Evolutionary conservation across 2,888 invertebrate genomes (phyloP), one percentile per base, ranked within the genome.

Genomic region (Ichneumon xanthorius): DNA sequence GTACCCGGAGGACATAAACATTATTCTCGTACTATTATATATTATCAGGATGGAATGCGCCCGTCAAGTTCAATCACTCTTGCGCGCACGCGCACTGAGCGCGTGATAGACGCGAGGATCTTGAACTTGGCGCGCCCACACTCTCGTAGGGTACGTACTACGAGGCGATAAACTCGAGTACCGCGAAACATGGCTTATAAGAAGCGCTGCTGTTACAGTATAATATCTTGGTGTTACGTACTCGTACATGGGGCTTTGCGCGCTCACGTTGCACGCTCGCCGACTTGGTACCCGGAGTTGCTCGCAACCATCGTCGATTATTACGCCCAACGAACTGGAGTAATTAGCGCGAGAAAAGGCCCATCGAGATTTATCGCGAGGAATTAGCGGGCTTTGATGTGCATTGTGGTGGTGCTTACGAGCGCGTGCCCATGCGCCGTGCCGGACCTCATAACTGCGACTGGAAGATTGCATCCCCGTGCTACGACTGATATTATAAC

Each of bases 341-440:
- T 88, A 88, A 82, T 87, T 86, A 88, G 85, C 88, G 87, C 87
- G 86, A 86, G 86, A 92, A 92, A 92, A 92, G 92, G 89, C 90
- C 90, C 88, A 90, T 90, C 90, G 89, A 92, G 92, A 92, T 92
- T 90, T 86, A 89, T 89, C 79, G 86, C 87, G 89, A 91, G 89
- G 89, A 92, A 90, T 90, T 87, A 88, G 84, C 88, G 81, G 75
- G 72, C 67, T 26, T 14, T 22, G 40, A 70, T 78, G 58, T n/a
- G 40, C 26, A 63, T 77, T 65, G 78, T 26, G 79, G 53, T 72
- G 77, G 81, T 65, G 45, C 55, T 14, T 26, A 70, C 9, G 19
- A 68, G 73, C 85, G 76, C 87, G 88, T 85, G 85, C 81, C 75
- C 40, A 58, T 48, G 37, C 14, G 45, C 76, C 65, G 87, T 84